Base-by-base conservation (phyloP, 1,140 invertebrate species). In the Globodera ellingtonae region DNA sequence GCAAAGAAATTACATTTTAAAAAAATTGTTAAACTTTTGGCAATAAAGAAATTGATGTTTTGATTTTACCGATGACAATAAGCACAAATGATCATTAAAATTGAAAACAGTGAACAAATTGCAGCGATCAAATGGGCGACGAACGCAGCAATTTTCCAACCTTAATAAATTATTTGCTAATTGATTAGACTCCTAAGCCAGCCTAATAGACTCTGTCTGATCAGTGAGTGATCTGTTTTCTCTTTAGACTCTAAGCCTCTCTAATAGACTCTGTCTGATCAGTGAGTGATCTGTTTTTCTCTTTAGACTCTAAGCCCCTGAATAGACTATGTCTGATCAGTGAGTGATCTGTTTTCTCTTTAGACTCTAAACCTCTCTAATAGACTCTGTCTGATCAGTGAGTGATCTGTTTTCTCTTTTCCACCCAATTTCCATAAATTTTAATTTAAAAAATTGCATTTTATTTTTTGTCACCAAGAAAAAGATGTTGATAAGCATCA, bases 81-180 rank as follows among this genome's bases (percentile, higher is more conserved):
- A 6, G 86, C 87, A 74, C 83, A 88, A 44, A 89, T 72, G 46
- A 89, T 70, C n/a, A 87, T 77, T 6, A 88, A 77, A 5, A 88
- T 21, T 8, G 84, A 81, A 52, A 56, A 50, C 24, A 83, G 48
- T 47, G 88, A 79, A 62, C 81, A 83, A 47, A 89, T 67, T 18
- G 84, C 76, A 18, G 81, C 72, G 15, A 87, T 81, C 44, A 78
- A 82, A 59, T 83, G 69, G 5, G 87, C 88, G 13, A 81, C 79
- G 13, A 88, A 69, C 7, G 88, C 83, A 6, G 87, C 87, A n/a
- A 88, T 89, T 81, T 88, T 88, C 86, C 88, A 89, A 56, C 87
- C 86, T 86, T 62, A 84, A 83, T 21, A 13, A 6, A 35, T 35
- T 35, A 35, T 35, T 35, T 35, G 35, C 35, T 35, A 35, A 35